phyloP scores from a whole-genome alignment of 2,113 vertebrate species.

The Semnopithecus entellus region DNA sequence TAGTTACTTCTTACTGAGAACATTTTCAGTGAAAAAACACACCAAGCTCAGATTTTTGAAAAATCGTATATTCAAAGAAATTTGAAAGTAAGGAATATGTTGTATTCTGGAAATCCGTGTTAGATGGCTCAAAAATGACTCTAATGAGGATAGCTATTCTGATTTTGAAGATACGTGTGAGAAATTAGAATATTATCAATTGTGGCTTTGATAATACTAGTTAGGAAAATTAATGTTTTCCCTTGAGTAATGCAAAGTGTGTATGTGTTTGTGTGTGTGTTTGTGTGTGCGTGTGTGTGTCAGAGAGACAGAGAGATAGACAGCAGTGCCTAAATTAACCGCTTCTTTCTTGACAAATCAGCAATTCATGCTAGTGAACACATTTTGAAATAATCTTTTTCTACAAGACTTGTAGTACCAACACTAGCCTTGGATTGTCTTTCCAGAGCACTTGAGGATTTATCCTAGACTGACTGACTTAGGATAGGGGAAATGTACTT shows the following conservation, averaged over 20 bases:
- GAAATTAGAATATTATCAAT: background rate
- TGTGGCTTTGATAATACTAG: background rate
- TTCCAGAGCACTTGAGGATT: background rate
- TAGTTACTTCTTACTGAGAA: background rate
- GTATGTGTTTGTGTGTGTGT: background rate
- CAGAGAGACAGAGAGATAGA: too few relatives aligned
- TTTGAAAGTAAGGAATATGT: background rate
- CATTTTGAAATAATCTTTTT: background rate
- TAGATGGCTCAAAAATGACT: background rate
- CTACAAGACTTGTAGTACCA: background rate
- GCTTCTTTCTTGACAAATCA: background rate
- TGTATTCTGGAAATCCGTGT: background rate
- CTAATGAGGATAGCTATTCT: background rate
- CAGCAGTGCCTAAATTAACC: background rate
- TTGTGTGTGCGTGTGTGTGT: background rate
- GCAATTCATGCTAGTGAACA: background rate
- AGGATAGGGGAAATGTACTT: background rate
- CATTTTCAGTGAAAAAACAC: background rate
- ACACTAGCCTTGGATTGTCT: background rate
- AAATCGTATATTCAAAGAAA: background rate
- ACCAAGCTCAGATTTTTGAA: background rate
- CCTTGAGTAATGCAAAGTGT: background rate
- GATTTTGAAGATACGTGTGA: background rate
- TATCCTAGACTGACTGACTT: background rate
- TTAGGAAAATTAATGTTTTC: background rate